Evolutionary conservation across 2,888 invertebrate genomes (phyloP).

Genomic region (Pasiphila rectangulata): DNA sequence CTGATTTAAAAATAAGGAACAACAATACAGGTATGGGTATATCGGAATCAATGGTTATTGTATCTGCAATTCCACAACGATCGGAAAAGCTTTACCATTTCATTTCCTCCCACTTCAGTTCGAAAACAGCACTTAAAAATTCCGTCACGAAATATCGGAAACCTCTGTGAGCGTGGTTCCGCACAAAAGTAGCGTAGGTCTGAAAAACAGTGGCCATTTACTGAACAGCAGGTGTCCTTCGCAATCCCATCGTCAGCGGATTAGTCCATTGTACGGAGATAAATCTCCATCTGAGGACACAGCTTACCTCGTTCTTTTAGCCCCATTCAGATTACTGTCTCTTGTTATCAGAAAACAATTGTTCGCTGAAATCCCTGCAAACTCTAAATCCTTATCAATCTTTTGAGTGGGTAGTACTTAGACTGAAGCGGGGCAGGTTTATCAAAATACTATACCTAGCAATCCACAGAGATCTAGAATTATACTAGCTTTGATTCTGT

Average conservation of each 20-base stretch:
- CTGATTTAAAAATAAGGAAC: too few relatives aligned
- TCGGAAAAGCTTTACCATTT: constrained; percentile 6
- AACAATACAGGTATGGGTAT: not conserved
- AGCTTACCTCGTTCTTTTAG: constrained; percentile 57
- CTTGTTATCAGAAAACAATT: constrained; percentile 37
- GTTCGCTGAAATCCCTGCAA: constrained; percentile 1
- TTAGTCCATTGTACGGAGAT: constrained; percentile 66
- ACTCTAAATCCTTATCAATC: constrained; percentile 5
- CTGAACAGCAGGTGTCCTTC: constrained; percentile 69
- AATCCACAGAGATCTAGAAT: too few relatives aligned
- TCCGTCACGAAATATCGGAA: constrained; percentile 20
- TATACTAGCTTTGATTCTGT: too few relatives aligned
- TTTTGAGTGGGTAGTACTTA: too few relatives aligned
- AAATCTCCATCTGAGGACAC: constrained; percentile 57
- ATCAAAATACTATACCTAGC: too few relatives aligned
- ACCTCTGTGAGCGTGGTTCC: constrained; percentile 9
- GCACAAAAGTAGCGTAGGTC: constrained; percentile 23
- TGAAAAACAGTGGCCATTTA: constrained; percentile 59
- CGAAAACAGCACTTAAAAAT: constrained; percentile 20
- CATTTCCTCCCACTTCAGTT: constrained; percentile 12
- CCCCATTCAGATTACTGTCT: constrained; percentile 39
- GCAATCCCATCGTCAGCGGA: constrained; percentile 70
- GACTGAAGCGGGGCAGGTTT: too few relatives aligned
- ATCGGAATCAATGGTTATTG: constrained; percentile 1
- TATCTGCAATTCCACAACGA: constrained; percentile 2